Percentiles rank a stretch among this genome's conserved stretches.
Evolutionary conservation across 2,888 invertebrate species (phyloP).

Genomic region (Latheticus oryzae): DNA sequence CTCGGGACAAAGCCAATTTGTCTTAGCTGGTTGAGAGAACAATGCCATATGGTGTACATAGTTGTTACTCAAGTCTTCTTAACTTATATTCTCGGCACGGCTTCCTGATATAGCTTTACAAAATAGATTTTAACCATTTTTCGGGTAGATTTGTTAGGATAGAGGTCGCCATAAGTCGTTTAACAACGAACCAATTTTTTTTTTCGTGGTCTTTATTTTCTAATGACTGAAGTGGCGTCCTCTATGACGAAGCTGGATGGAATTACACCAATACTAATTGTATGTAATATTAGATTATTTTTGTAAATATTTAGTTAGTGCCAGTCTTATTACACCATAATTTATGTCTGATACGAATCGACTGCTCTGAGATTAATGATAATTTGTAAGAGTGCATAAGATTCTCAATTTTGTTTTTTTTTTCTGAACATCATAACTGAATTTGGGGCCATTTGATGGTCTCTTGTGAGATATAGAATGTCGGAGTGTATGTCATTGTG

Average conservation of each 20-base stretch:
- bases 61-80: conserved; percentile 61
- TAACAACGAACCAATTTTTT: conserved; percentile 11
- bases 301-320: conserved; percentile 64
- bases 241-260: conserved; percentile 38
- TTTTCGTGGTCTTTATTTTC: too few species aligned
- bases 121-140: conserved; percentile 41
- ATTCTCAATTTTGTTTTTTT: conserved; percentile 46
- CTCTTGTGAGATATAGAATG: conserved; percentile 49
- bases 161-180: conserved; percentile 4
- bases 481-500: conserved; percentile 57
- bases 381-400: conserved; percentile 55
- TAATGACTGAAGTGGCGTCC: conserved; percentile 15
- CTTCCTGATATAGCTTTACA: conserved; percentile 54
- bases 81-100: conserved; percentile 53
- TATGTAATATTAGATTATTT: conserved; percentile 63
- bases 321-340: conserved; percentile 57
- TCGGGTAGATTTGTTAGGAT: conserved; percentile 3
- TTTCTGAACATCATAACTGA: conserved; percentile 48
- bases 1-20: conserved; percentile 45
- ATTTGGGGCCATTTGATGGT: conserved; percentile 49
- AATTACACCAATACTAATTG: conserved; percentile 51
- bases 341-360: conserved; percentile 53
- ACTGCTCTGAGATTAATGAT: conserved; percentile 55
- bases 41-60: conserved; percentile 50
- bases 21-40: conserved; percentile 32